Conservation (phyloP, 2,888 invertebrate species). For the Nysson spinosus region DNA sequence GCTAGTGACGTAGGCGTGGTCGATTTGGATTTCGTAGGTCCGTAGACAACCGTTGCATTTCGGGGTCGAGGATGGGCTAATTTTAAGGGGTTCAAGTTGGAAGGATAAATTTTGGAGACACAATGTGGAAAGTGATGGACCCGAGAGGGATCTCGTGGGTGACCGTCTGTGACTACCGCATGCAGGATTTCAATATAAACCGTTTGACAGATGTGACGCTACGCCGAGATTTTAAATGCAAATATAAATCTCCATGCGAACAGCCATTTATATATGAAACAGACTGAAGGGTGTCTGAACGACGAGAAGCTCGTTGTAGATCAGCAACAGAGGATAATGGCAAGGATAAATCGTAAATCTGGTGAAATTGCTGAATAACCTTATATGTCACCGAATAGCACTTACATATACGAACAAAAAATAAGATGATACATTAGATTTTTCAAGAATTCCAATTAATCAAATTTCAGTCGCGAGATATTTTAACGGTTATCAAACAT, state of each 20-base stretch:
- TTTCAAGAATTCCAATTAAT: too few species aligned
- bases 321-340: too few species aligned
- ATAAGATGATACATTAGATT: too few species aligned
- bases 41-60: conserved; percentile 5
- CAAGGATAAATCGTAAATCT: too few species aligned
- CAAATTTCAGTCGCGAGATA: too few species aligned
- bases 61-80: neutral
- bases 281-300: neutral
- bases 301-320: neutral
- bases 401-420: too few species aligned
- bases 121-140: conserved; percentile 23
- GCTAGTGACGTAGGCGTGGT: conserved; percentile 33
- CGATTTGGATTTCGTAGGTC: conserved; percentile 12
- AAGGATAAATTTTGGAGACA: conserved; percentile 44
- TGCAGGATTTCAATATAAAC: conserved; percentile 61
- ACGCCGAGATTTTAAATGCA: conserved; percentile 64
- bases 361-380: too few species aligned
- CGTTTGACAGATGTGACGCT: conserved; percentile 63
- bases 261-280: conserved; percentile 16
- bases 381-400: too few species aligned
- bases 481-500: too few species aligned
- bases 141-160: neutral
- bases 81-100: too few species aligned
- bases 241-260: conserved; percentile 60
- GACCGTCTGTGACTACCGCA: conserved; percentile 23